Percentiles rank a stretch among this genome's conserved stretches.
These are phyloP conservation scores for Sebastes kiyomatsui DNA, from an alignment of 2,797 vertebrate genomes.

Conservation along the genomic window DNA sequence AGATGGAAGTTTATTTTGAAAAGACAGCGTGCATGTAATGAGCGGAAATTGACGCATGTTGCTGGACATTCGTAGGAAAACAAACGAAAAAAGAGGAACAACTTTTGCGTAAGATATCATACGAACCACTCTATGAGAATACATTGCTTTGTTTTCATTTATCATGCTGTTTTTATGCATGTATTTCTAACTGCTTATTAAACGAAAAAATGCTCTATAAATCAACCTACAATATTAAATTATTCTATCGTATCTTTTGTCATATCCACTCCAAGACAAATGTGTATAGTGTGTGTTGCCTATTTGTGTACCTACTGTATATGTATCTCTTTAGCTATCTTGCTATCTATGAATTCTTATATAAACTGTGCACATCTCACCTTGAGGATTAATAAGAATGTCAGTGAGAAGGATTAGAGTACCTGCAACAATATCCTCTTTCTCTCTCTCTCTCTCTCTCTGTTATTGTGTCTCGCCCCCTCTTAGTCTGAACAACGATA, in stretches of 20 bases:
- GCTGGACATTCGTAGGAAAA: too few species aligned
- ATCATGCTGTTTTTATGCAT: background rate
- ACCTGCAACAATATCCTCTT: conserved; percentile 12
- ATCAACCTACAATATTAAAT: background rate
- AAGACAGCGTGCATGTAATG: too few species aligned
- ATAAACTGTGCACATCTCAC: background rate
- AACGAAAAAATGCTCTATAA: background rate
- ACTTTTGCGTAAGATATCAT: too few species aligned
- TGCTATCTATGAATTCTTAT: background rate
- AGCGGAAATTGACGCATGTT: too few species aligned
- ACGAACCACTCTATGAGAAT: too few species aligned
- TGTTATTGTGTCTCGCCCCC: conserved; percentile 15
- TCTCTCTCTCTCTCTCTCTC: conserved; percentile 11
- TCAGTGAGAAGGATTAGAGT: conserved; percentile 20
- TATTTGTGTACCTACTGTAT: background rate
- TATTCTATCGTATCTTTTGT: background rate
- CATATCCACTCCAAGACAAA: background rate
- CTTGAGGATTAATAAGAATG: conserved; percentile 33
- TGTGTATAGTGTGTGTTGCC: background rate
- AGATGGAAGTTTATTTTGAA: too few species aligned
- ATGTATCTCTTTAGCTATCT: background rate
- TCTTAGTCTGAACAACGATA: conserved; percentile 19
- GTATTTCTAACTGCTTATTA: background rate
- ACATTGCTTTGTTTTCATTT: background rate
- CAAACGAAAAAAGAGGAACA: too few species aligned